Conservation (phyloP, 2,113 vertebrate genomes). For the Gobiocypris rarus region DNA sequence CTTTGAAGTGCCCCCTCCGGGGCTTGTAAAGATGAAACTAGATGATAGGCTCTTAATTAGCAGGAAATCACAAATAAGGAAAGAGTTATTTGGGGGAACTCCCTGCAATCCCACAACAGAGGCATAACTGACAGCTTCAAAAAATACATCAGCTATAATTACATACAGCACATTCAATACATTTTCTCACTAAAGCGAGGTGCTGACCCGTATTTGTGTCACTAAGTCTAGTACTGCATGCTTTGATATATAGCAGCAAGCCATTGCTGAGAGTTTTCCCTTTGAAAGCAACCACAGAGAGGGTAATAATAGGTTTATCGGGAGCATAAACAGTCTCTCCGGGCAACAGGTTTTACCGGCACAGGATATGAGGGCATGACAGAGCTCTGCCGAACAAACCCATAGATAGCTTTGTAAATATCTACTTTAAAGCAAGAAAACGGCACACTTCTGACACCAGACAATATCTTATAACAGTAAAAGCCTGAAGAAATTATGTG, state of each 20-base stretch:
- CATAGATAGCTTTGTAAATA: not conserved
- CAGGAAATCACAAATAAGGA: conserved; percentile 58
- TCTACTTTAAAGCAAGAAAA: not conserved
- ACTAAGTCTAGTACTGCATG: not conserved
- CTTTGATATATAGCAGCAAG: not conserved
- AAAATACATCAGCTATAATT: not conserved
- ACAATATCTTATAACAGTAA: not conserved
- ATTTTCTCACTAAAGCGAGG: not conserved
- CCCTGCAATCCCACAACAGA: conserved; percentile 41
- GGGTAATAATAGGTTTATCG: conserved; percentile 31
- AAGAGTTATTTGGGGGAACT: conserved; percentile 44
- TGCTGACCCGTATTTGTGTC: not conserved
- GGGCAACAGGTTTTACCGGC: conserved; percentile 12
- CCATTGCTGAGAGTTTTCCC: not conserved
- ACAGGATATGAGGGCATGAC: conserved; percentile 34
- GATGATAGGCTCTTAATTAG: conserved; percentile 39
- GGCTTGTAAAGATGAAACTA: conserved; percentile 28
- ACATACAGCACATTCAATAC: not conserved
- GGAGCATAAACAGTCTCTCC: conserved; percentile 16
- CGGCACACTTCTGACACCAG: not conserved
- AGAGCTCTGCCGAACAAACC: not conserved
- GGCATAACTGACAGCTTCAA: conserved; percentile 19
- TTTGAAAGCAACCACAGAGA: conserved; percentile 13
- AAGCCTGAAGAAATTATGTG: not conserved
- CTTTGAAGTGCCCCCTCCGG: conserved; percentile 35